Evolutionary conservation across 2,888 invertebrate species (phyloP), one percentile per base, ranked within the genome.

Genomic region (Odiellus spinosus): DNA sequence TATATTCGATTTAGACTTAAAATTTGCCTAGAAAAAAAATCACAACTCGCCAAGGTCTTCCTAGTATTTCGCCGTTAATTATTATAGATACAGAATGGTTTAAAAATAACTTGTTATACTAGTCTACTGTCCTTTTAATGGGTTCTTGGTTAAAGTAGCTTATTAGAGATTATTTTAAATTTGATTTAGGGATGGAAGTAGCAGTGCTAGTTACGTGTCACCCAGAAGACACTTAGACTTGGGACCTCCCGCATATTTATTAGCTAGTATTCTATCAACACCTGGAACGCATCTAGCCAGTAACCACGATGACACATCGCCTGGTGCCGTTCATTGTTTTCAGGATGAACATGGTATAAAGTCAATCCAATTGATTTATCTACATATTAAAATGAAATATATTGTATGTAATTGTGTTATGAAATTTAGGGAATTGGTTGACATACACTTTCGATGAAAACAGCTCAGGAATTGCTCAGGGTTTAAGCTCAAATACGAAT

Each of bases 391-490:
- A 35, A n/a, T 35, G 14, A 35, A 35, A 14, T 35, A 35, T 35
- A 14, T 35, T 35, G 12, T 2, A 35, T 35, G 35, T 14, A 35
- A 4, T 3, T 35, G 12, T 35, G 14, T 38, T 10, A 4, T 38
- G 14, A 38, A 2, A 8, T 3, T 17, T 14, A 65, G 71, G 71
- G 40, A 81, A 83, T 59, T 86, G 85, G 82, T 75, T 83, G 67
- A 82, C 84, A 0, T 82, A 82, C 59, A 82, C 84, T 0, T 87
- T 88, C 62, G 82, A 85, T 58, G 82, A 83, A 58, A 80, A 79
- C 56, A 77, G 78, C 55, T 68, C 73, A 1, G 66, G 66, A 6
- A 58, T 63, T 3, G 67, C 67, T 12, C 52, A 58, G 34, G 60
- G 62, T 20, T 42, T 59, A 26, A 26, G 26, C 26, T 26, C 26